phyloP scores from a whole-genome alignment of 2,113 vertebrate genomes.

The Archocentrus centrarchus region DNA sequence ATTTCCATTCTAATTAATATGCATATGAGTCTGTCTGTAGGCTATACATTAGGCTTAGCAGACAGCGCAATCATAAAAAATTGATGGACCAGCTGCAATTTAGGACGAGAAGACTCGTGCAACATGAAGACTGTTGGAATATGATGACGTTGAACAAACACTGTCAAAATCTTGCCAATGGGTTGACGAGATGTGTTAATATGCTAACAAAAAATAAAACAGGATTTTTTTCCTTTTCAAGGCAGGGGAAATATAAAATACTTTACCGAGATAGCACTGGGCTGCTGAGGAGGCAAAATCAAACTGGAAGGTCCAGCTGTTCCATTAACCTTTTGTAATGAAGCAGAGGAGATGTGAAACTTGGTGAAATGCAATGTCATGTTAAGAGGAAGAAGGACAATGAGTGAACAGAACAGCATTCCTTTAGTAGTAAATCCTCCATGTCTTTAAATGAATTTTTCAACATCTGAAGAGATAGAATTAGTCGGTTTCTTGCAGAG shows the following conservation, averaged over 20 bases:
- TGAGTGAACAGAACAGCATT: neutral
- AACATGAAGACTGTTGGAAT: constrained; percentile 36
- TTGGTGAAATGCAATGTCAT: constrained; percentile 40
- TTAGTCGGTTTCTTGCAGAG: neutral
- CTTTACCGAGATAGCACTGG: constrained; percentile 30
- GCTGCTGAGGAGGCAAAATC: constrained; percentile 52
- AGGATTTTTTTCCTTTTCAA: constrained; percentile 20
- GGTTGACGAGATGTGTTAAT: constrained; percentile 28
- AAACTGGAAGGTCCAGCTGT: constrained; percentile 52
- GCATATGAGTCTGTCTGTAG: constrained; percentile 65
- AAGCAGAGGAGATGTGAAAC: constrained; percentile 45
- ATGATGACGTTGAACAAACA: constrained; percentile 60
- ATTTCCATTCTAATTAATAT: constrained; percentile 69
- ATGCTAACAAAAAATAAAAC: neutral
- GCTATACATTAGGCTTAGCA: constrained; percentile 65
- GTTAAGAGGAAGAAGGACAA: constrained; percentile 22
- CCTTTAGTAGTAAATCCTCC: neutral
- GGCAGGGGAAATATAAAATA: constrained; percentile 47
- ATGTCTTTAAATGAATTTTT: constrained; percentile 1
- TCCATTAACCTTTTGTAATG: constrained; percentile 71
- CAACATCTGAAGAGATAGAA: neutral
- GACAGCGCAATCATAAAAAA: constrained; percentile 71
- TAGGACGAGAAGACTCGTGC: constrained; percentile 29
- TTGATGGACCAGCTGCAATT: constrained; percentile 67
- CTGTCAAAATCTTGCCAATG: constrained; percentile 25